Evolutionary conservation across 2,797 vertebrate genomes (phyloP).

Genomic region (Argya squamiceps): DNA sequence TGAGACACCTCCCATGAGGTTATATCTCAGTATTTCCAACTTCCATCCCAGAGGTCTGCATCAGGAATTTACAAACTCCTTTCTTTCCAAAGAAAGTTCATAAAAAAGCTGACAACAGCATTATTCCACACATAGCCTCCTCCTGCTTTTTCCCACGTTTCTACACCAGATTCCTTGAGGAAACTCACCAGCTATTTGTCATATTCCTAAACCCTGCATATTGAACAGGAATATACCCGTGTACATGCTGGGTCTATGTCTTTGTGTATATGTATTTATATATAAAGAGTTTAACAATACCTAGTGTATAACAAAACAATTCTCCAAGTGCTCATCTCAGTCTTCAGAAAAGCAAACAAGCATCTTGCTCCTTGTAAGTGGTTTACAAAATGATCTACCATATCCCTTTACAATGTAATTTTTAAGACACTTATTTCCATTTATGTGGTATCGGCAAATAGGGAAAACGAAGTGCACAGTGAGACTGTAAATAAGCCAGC

Average conservation of each 20-base stretch:
- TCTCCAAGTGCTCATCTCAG: background rate
- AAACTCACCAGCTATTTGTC: background rate
- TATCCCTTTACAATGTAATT: background rate
- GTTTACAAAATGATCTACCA: background rate
- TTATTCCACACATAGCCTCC: background rate
- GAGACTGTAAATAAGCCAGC: background rate
- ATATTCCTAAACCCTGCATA: background rate
- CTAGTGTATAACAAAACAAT: background rate
- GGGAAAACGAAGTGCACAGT: background rate
- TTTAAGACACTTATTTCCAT: background rate
- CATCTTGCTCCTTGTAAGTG: background rate
- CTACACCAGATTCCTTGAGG: background rate
- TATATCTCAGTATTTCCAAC: background rate
- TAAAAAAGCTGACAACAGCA: background rate
- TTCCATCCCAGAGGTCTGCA: background rate
- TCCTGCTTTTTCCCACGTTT: background rate
- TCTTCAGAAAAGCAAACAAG: background rate
- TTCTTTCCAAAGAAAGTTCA: background rate
- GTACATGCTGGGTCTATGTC: fast-evolving
- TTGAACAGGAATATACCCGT: background rate
- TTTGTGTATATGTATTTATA: background rate
- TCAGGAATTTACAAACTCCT: background rate
- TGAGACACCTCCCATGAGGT: background rate
- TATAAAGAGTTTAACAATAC: background rate
- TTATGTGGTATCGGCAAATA: background rate